Percentiles rank a stretch among this genome's conserved stretches.
These are phyloP conservation scores for Pocota personata DNA, from an alignment of 2,888 invertebrate species.

Conservation along the genomic window DNA sequence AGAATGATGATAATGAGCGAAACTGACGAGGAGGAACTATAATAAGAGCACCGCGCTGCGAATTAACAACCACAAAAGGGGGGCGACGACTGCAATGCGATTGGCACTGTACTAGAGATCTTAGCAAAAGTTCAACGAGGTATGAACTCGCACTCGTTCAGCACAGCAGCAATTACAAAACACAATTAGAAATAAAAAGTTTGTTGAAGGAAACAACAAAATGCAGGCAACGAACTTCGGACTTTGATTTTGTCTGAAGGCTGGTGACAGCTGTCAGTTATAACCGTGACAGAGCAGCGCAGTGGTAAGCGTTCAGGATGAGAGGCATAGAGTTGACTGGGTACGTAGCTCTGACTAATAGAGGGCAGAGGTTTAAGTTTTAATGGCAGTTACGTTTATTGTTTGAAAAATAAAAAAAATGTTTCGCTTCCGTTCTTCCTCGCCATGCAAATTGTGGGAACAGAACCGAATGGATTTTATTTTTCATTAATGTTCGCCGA, in stretches of 20 bases:
- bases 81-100: slow-evolving; percentile 22
- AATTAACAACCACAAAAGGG: not conserved
- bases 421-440: too few relatives aligned
- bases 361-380: not conserved
- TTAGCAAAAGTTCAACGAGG: slow-evolving; percentile 49
- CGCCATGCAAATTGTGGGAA: too few relatives aligned
- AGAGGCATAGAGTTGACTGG: not conserved
- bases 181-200: slow-evolving; percentile 49
- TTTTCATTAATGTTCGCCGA: too few relatives aligned
- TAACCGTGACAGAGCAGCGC: not conserved
- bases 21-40: not conserved
- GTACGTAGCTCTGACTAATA: not conserved
- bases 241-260: slow-evolving; percentile 30
- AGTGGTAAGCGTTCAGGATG: slow-evolving; percentile 3
- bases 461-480: too few relatives aligned
- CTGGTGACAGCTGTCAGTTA: slow-evolving; percentile 43
- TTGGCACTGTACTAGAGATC: slow-evolving; percentile 26
- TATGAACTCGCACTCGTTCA: slow-evolving; percentile 40
- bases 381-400: not conserved
- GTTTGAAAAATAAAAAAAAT: too few relatives aligned
- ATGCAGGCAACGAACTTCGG: slow-evolving; percentile 60
- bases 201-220: slow-evolving; percentile 49
- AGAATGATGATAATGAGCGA: not conserved
- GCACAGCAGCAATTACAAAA: slow-evolving; percentile 46
- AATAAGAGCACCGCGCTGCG: slow-evolving; percentile 1